Percentiles rank a stretch among this genome's conserved stretches.
Evolutionary conservation across 2,888 invertebrate species (phyloP).

Genomic region (Leistus spinibarbis): DNA sequence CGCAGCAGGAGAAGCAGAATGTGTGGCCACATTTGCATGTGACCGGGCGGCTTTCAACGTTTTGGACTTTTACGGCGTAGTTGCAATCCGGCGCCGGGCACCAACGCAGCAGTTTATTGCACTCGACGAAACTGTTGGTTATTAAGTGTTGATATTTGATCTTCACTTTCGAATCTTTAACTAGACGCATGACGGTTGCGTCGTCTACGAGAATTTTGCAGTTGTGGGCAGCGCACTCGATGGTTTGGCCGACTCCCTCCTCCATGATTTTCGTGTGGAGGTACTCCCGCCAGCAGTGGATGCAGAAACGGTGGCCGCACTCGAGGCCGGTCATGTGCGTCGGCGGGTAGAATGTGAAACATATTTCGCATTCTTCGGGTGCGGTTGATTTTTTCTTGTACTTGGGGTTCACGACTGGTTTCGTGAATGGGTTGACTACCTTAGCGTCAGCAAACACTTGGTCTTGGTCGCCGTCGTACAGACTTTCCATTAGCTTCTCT

Average conservation of each 20-base stretch:
- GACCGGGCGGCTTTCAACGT: constrained; percentile 90
- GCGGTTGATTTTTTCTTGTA: constrained; percentile 71
- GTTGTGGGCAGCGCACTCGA: constrained; percentile 95
- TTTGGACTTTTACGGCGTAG: constrained; percentile 88
- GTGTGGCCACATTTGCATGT: constrained; percentile 92
- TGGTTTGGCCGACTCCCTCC: constrained; percentile 95
- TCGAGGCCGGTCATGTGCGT: constrained; percentile 92
- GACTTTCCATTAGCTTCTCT: constrained; percentile 97
- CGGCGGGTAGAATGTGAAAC: constrained; percentile 80
- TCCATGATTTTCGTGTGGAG: constrained; percentile 98
- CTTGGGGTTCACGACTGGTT: constrained; percentile 47
- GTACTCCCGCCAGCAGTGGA: constrained; percentile 96
- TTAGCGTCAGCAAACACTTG: constrained; percentile 92
- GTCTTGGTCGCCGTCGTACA: constrained; percentile 94
- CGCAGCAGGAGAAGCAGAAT: constrained; percentile 96
- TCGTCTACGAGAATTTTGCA: constrained; percentile 98
- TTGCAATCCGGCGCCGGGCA: constrained; percentile 99
- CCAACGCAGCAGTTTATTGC: constrained; percentile 95
- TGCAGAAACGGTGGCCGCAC: constrained; percentile 97
- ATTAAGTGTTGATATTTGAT: constrained; percentile 97
- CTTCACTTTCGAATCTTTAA: constrained; percentile 85
- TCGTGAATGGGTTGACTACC: constrained; percentile 91
- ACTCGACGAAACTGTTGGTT: constrained; percentile 98
- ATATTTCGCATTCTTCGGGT: constrained; percentile 92
- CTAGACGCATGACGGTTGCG: constrained; percentile 91